phyloP scores from a whole-genome alignment of 2,797 vertebrate genomes.

The Channa striata region DNA sequence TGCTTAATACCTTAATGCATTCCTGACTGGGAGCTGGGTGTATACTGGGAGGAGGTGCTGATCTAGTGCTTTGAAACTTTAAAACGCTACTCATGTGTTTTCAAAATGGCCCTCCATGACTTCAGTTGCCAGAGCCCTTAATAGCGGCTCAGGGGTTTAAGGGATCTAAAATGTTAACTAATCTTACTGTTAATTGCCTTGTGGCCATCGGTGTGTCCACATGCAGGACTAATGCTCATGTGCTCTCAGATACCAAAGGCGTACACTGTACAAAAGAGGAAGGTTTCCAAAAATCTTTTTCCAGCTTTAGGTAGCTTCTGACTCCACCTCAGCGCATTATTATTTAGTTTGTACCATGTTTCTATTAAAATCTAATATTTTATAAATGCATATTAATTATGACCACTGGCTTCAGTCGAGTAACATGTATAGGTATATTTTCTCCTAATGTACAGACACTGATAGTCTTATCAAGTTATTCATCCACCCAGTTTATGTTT shows the following conservation, averaged over 20 bases:
- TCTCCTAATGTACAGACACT: background rate
- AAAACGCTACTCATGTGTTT: conserved; percentile 46
- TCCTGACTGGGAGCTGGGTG: conserved; percentile 40
- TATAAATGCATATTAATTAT: background rate
- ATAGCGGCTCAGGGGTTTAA: conserved; percentile 35
- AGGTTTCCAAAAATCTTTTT: background rate
- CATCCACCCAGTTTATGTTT: background rate
- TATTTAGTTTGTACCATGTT: too few species aligned
- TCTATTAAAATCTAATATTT: too few species aligned
- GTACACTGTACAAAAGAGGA: conserved; percentile 3
- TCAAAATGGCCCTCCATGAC: conserved; percentile 37
- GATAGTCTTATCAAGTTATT: background rate
- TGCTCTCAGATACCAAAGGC: background rate
- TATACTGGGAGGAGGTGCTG: conserved; percentile 44
- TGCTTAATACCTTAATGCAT: conserved; percentile 59
- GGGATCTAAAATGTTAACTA: conserved; percentile 38
- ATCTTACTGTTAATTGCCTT: conserved; percentile 32
- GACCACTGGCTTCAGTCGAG: background rate
- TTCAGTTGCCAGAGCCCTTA: conserved; percentile 26
- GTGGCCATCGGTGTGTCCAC: conserved; percentile 1
- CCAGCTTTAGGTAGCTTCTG: background rate
- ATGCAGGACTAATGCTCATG: background rate
- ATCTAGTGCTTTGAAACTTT: conserved; percentile 35
- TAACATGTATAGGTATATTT: background rate
- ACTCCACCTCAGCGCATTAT: too few species aligned